phyloP scores from a whole-genome alignment of 2,797 vertebrate species.

The Eospalax fontanierii region DNA sequence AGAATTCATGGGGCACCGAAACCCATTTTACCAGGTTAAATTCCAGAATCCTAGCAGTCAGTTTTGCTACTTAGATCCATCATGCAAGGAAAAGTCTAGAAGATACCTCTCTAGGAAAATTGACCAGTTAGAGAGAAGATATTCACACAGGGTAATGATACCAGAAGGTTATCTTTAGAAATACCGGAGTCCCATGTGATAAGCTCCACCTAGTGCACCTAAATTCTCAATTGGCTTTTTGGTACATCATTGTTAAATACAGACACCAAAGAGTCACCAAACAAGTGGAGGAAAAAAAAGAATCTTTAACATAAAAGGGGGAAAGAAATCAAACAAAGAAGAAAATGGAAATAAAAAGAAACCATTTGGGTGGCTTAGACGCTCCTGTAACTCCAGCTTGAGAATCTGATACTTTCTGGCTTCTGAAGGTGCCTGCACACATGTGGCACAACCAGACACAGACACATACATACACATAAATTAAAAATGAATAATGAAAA shows the following conservation, averaged over 20 bases:
- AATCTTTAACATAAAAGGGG: background rate
- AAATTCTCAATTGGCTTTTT: slow-evolving; percentile 9
- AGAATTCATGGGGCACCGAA: background rate
- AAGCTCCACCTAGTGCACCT: background rate
- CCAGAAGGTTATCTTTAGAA: slow-evolving; percentile 3
- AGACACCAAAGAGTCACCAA: slow-evolving; percentile 27
- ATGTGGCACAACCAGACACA: background rate
- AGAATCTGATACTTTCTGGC: background rate
- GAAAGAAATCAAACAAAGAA: slow-evolving; percentile 21
- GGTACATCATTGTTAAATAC: background rate
- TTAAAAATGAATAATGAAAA: too few relatives aligned
- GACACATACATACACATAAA: too few relatives aligned
- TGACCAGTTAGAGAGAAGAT: slow-evolving; percentile 34
- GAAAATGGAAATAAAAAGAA: slow-evolving; percentile 35
- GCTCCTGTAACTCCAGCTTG: background rate
- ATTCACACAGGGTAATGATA: background rate
- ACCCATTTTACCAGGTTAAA: slow-evolving; percentile 40
- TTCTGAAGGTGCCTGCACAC: background rate
- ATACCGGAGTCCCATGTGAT: background rate
- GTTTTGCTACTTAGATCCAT: background rate
- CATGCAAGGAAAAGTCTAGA: slow-evolving; percentile 26
- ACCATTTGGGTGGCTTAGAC: background rate
- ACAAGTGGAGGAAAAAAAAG: background rate
- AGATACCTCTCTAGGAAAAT: slow-evolving; percentile 28
- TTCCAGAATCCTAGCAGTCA: slow-evolving; percentile 57